Base-by-base conservation (phyloP, 2,888 invertebrate genomes). In the Pollenia labialis region DNA sequence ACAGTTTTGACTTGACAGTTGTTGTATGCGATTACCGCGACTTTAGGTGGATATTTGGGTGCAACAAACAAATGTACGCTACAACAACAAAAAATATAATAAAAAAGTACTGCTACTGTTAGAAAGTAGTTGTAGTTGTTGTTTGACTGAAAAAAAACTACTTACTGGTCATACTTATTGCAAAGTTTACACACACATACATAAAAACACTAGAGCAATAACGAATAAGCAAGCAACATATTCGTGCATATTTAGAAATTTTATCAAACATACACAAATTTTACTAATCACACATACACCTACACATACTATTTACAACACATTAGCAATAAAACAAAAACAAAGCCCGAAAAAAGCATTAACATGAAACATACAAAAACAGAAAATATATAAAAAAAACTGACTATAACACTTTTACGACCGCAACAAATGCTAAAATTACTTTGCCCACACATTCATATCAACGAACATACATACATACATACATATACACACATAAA, bases 361-460 rank as follows among this genome's bases (percentile, higher is more conserved):
- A 56, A 50, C 54, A 48, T 56, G 14, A 52, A 60, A 48, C 68
- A 44, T 42, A 71, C 44, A 42, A 68, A 71, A 64, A 46, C 71
- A 23, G 42, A 46, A 64, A 82, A 60, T 72, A 23, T 23, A 23
- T 2, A 48, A 76, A 82, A 74, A 58, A 18, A 12, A 32, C 32
- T 10, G 44, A 42, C 69, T 52, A 76, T 54, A 82, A 75, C 75
- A 74, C 75, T 82, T 82, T 82, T 76, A 82, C 75, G 79, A 82
- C 82, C 85, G 40, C 82, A 82, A 82, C 82, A 82, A 86, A 86
- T 82, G 82, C 64, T 58, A 75, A 75, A 79, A 75, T 71, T 82
- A 79, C 79, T 79, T 32, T 32, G 6, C 32, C 11, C 7, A 46
- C 16, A 46, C 54, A 52, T 6, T 46, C 40, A 68, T 40, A 14